Percentiles rank a stretch among this genome's conserved stretches.
Evolutionary conservation across 2,797 vertebrate species (phyloP).

Genomic region (Takifugu ocellatus): DNA sequence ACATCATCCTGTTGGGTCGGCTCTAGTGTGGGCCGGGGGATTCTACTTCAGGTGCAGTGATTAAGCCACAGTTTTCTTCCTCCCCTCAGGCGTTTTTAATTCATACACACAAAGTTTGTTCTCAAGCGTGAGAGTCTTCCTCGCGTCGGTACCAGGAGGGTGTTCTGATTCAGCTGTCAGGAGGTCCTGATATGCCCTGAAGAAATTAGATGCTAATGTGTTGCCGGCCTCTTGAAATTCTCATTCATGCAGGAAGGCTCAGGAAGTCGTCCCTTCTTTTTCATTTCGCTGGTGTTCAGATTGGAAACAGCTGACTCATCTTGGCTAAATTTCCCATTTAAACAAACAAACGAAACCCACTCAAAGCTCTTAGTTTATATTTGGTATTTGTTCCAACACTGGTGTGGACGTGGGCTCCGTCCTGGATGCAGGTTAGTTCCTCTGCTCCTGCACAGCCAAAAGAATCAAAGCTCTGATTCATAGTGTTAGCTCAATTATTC

Average conservation of each 20-base stretch:
- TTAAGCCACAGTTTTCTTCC: too few species aligned
- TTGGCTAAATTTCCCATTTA: too few species aligned
- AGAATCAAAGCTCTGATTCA: slow-evolving; percentile 29
- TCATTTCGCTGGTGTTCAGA: too few species aligned
- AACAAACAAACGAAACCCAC: too few species aligned
- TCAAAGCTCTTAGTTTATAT: too few species aligned
- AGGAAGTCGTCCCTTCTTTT: neutral
- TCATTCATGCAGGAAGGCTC: slow-evolving; percentile 49
- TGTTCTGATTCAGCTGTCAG: slow-evolving; percentile 55
- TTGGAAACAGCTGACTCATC: too few species aligned
- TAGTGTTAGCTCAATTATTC: slow-evolving; percentile 41
- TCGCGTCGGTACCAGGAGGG: slow-evolving; percentile 32
- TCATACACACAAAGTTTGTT: slow-evolving; percentile 31
- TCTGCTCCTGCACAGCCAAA: slow-evolving; percentile 32
- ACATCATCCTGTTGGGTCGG: too few species aligned
- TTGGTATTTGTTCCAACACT: too few species aligned
- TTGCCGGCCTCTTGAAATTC: slow-evolving; percentile 50
- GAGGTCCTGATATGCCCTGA: slow-evolving; percentile 36
- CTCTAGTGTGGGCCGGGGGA: too few species aligned
- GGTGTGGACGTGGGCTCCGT: neutral
- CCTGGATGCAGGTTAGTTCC: slow-evolving; percentile 5
- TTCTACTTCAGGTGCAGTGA: too few species aligned
- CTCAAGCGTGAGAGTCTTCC: slow-evolving; percentile 38
- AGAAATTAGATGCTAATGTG: slow-evolving; percentile 70
- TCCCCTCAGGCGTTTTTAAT: neutral